A percentile compares a stretch with the other conserved stretches of the same genome.
These are phyloP conservation scores for Pseudomyrmex sp. DNA, from an alignment of 1,140 invertebrate genomes.

Conservation along the genomic window DNA sequence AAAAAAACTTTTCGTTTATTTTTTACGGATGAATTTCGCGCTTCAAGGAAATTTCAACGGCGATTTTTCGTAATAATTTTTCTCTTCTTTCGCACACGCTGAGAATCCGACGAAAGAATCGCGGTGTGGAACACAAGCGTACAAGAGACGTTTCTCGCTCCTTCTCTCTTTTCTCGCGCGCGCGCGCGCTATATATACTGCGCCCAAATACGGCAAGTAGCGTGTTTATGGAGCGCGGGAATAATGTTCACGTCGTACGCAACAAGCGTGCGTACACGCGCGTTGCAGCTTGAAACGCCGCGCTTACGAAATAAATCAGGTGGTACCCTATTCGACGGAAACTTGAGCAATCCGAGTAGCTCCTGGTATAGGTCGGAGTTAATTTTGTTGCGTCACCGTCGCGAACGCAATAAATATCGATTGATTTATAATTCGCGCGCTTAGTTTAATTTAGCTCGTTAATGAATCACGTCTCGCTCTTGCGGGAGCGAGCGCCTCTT, in stretches of 20 bases:
- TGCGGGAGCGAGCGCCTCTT: neutral
- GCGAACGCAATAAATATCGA: constrained; percentile 21
- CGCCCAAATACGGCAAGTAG: constrained; percentile 66
- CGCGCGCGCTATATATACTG: constrained; percentile 30
- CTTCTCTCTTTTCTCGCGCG: constrained; percentile 25
- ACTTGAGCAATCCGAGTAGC: constrained; percentile 39
- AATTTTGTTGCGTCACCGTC: constrained; percentile 38
- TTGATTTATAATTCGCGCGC: constrained; percentile 3
- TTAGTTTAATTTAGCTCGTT: neutral
- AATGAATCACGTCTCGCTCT: neutral
- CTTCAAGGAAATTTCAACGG: too few relatives aligned
- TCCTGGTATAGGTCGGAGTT: constrained; percentile 19
- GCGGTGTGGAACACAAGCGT: neutral
- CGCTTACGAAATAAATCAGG: constrained; percentile 55
- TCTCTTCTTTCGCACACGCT: too few relatives aligned
- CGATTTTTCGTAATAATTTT: too few relatives aligned
- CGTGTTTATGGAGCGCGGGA: constrained; percentile 67
- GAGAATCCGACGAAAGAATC: neutral
- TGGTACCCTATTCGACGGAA: constrained; percentile 13
- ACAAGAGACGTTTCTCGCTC: neutral
- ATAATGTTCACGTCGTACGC: constrained; percentile 58
- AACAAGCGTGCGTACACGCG: constrained; percentile 21
- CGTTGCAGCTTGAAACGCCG: neutral
- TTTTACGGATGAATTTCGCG: too few relatives aligned
- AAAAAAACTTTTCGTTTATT: too few relatives aligned